Evolutionary conservation across 2,113 vertebrate species (phyloP).

Genomic region (Peromyscus leucopus): DNA sequence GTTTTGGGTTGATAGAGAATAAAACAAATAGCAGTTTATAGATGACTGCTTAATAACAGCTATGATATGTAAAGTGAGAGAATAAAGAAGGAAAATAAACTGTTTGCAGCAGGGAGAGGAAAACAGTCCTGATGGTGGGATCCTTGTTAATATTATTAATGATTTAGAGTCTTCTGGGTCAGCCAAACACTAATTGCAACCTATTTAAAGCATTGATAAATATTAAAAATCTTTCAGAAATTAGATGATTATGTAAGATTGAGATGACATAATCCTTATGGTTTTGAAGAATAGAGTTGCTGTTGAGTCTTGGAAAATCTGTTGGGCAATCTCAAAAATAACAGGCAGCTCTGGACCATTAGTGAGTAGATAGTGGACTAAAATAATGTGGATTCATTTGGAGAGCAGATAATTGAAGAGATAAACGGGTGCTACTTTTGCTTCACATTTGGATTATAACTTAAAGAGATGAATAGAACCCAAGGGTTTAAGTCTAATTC

Average conservation of each 20-base stretch:
- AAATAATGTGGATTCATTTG: neutral
- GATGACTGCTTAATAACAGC: neutral
- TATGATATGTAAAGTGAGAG: neutral
- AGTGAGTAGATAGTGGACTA: neutral
- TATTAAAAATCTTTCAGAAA: neutral
- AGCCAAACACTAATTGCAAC: neutral
- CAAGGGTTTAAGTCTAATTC: neutral
- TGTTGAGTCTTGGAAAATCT: neutral
- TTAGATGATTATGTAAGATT: neutral
- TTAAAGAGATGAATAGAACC: neutral
- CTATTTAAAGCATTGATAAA: neutral
- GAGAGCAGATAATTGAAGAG: neutral
- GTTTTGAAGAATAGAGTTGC: neutral
- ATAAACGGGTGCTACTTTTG: neutral
- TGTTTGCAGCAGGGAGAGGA: neutral
- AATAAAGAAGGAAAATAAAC: neutral
- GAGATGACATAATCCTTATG: neutral
- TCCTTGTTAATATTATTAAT: neutral
- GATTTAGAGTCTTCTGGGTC: neutral
- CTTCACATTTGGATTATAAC: neutral
- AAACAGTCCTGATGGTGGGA: neutral
- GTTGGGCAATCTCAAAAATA: neutral
- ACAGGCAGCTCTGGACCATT: neutral
- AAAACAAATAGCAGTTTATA: neutral
- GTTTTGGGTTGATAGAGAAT: neutral